phyloP scores from a whole-genome alignment of 2,113 vertebrate species.

The Athene cunicularia region DNA sequence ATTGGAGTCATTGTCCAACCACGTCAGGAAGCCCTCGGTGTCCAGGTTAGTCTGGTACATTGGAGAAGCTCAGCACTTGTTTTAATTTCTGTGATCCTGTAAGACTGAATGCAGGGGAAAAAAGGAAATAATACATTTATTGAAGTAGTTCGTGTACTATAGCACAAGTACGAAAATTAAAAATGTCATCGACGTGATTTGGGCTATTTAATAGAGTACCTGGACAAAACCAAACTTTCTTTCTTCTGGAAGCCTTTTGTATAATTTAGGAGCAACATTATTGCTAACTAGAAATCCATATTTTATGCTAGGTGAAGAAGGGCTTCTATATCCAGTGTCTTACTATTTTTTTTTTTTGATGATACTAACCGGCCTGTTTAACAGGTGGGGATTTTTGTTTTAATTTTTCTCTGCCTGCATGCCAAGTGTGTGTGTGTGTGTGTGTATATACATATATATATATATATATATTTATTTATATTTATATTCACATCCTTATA shows the following conservation, averaged over 20 bases:
- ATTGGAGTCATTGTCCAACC: neutral
- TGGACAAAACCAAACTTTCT: neutral
- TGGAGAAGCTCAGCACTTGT: neutral
- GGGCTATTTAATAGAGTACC: neutral
- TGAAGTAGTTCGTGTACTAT: neutral
- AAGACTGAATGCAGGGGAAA: neutral
- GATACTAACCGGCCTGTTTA: neutral
- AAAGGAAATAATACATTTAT: neutral
- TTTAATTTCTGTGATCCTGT: neutral
- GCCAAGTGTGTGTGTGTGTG: neutral
- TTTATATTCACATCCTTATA: neutral
- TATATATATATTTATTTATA: too few species aligned
- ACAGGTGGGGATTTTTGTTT: neutral
- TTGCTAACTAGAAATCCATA: neutral
- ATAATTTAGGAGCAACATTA: neutral
- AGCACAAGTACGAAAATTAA: neutral
- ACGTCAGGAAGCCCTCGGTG: rapidly evolving
- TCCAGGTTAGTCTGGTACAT: neutral
- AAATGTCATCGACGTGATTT: neutral
- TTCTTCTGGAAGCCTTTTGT: neutral
- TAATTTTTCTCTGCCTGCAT: neutral
- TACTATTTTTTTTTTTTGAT: neutral
- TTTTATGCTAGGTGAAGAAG: neutral
- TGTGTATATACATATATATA: neutral
- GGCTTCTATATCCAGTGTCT: neutral